Base-by-base conservation (phyloP, 2,888 invertebrate genomes). In the Coecobrya sp. region DNA sequence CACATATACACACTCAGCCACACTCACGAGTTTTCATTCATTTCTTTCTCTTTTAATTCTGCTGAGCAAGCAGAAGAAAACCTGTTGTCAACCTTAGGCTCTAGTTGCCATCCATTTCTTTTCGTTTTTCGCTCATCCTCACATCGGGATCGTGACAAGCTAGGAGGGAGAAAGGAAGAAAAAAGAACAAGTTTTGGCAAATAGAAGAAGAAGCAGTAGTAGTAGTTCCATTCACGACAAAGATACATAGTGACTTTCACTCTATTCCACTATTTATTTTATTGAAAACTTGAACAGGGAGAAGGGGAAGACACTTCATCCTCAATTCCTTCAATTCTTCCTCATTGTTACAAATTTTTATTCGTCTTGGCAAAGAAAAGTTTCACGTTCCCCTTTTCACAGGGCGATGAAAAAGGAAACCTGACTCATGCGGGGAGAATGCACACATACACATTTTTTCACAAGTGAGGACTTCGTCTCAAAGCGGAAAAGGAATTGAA, bases 61-160 rank as follows among this genome's bases (percentile, higher is more conserved):
- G 7, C 19, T 13, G 36, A 27, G n/a, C 27, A 11, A 62, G 22
- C 27, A 19, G 25, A 36, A 70, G 70, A 89, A 68, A 82, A 89
- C 89, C 89, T 89, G 89, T 89, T 89, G 89, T 89, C 89, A 84
- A 84, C 84, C 79, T 73, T 79, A 52, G 79, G 79, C 52, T 82
- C 36, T 42, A 79, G 36, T 52, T 49, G 79, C 52, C 79, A 79
- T 79, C 42, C 42, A 30, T 79, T 79, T 49, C 79, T n/a, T 25
- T 49, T 49, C 19, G 13, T 55, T 55, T 55, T 19, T 55, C 30
- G 27, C 81, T 81, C 81, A n/a, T 16, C 55, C 4, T 81, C 81
- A 22, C 45, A 13, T 79, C 62, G 79, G 62, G 79, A 88, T 88
- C 45, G 88, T 88, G 81, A 65, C 81, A 76, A 42, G n/a, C 27